Base-by-base conservation (phyloP, 2,888 invertebrate species). In the Antheraea yamamai region DNA sequence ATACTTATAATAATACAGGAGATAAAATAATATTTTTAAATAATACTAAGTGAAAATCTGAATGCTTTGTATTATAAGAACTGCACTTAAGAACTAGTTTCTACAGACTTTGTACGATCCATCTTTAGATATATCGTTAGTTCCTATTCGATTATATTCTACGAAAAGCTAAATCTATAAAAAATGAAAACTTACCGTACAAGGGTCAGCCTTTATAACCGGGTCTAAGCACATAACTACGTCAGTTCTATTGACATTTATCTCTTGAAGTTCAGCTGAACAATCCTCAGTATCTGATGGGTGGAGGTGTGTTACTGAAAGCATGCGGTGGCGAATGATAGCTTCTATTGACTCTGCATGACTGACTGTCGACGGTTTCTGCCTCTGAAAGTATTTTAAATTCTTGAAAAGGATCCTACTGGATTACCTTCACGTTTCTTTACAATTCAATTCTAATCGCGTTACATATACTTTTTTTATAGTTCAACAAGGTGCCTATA, bases 161-260 rank as follows among this genome's bases (percentile, higher is more conserved):
- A 20, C 4, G 4, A 20, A 55, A 55, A n/a, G 8, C 10, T n/a
- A 58, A n/a, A 20, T 1, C 20, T 58, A 58, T 58, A 58, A 20
- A 58, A 10, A 26, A 18, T 61, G 23, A 20, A 47, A 26, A 14
- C 80, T 83, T 79, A 92, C 92, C 86, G 81, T 75, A 64, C 93
- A 94, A 71, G 89, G 85, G 75, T 92, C 85, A 3, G 77, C 76
- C 16, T 83, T 85, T 0, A 78, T 23, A 0, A 81, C 81, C 1
- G 87, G 82, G 2, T 93, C 92, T 66, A 94, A 78, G 68, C 94
- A 94, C 87, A 93, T 87, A 0, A 92, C 76, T 1, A 79, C 79
- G 0, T 80, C 77, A 0, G 80, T 84, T 4, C 78, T 76, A 23
- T 84, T 84, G 26, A 89, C 75, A 0, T 82, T 87, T 4, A 88